These are phyloP conservation scores for Salmo trutta DNA, from an alignment of 2,797 vertebrate genomes.

Conservation along the genomic window DNA sequence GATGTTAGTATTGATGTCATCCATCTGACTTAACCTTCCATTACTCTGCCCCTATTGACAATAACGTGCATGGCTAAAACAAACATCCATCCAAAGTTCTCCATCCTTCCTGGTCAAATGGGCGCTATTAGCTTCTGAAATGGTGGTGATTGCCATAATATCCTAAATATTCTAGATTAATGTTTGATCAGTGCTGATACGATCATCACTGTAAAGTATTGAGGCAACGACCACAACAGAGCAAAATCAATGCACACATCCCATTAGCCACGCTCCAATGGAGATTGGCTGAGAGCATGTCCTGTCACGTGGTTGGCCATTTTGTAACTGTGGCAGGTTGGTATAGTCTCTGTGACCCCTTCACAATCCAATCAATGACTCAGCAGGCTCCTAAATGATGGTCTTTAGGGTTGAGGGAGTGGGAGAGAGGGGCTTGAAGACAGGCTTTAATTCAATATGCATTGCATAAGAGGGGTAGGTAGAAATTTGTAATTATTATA, in stretches of 20 bases:
- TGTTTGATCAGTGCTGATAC: neutral
- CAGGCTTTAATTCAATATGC: neutral
- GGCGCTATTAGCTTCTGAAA: neutral
- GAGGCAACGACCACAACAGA: neutral
- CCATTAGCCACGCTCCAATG: neutral
- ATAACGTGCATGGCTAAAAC: neutral
- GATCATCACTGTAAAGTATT: neutral
- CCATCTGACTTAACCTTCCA: neutral
- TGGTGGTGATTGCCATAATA: neutral
- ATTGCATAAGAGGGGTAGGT: neutral
- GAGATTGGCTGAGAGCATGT: neutral
- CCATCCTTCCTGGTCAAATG: neutral
- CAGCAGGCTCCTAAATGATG: neutral
- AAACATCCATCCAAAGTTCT: neutral
- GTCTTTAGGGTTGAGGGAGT: neutral
- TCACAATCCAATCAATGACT: neutral
- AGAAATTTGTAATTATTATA: neutral
- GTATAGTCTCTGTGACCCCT: neutral
- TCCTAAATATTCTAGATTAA: neutral
- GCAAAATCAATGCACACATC: constrained; percentile 1
- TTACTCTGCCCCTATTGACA: neutral
- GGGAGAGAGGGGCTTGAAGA: neutral
- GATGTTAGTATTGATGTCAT: neutral
- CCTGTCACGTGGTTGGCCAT: neutral
- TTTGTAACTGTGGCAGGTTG: neutral